Conservation (phyloP, 1,140 invertebrate genomes). For the Lepidurus packardi region DNA sequence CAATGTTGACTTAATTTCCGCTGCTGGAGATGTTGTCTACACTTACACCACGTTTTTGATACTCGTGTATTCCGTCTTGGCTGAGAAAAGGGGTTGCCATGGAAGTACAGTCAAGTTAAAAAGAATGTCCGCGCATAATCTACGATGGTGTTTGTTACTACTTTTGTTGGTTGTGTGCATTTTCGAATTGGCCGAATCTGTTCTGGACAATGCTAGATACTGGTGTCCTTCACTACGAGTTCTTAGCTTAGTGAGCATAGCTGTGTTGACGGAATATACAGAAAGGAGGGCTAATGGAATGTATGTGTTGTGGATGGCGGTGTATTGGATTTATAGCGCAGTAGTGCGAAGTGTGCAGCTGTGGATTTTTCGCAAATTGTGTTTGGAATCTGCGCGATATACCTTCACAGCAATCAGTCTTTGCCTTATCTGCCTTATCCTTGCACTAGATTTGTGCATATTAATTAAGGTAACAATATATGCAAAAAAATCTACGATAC, state of each 20-base stretch:
- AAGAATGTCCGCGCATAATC: neutral
- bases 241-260: neutral
- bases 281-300: neutral
- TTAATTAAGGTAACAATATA: neutral
- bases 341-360: neutral
- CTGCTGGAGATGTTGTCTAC: neutral
- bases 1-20: neutral
- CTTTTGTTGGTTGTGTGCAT: neutral
- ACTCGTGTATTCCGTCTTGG: neutral
- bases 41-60: neutral
- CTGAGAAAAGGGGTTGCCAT: neutral
- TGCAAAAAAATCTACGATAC: too few relatives aligned
- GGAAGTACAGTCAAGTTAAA: neutral
- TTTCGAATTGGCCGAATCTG: neutral
- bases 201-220: neutral
- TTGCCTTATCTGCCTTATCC: neutral
- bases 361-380: neutral
- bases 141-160: constrained; percentile 7
- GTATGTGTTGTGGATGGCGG: neutral
- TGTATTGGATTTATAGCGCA: neutral
- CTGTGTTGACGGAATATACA: neutral
- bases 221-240: neutral
- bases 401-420: neutral
- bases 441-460: neutral
- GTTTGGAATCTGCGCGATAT: neutral